Evolutionary conservation across 2,888 invertebrate species (phyloP), one percentile per base, ranked within the genome.

Genomic region (Pediacus dermestoides): DNA sequence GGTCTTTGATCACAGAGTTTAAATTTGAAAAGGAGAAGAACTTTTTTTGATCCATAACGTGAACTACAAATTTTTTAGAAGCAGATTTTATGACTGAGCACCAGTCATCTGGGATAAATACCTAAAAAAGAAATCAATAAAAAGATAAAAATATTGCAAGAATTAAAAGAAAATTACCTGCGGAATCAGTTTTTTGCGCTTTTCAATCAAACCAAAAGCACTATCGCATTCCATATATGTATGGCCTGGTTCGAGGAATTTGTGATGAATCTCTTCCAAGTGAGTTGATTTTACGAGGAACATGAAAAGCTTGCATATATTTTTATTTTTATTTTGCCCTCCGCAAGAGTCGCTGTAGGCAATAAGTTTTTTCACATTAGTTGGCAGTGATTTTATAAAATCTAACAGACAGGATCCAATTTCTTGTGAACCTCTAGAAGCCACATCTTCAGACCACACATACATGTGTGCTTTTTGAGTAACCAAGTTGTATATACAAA

Each of bases 251-350:
- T 45, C 43, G 9, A 48, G 37, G 39, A 52, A 47, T 33, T 38
- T 49, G 16, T 46, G 44, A 30, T 42, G 26, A 28, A 50, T 42
- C 32, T 38, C 32, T 37, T 31, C 30, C 13, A 52, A 13, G 16
- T 39, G 22, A 10, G 46, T 46, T 14, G 39, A 32, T 30, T 49
- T 30, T 7, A 50, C 45, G 4, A 51, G 4, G 36, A 36, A 53
- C 38, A 39, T 48, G 28, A 46, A 42, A 10, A 52, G 18, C 38
- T 53, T 53, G 28, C 41, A 33, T 27, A 47, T 51, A 31, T 49
- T 49, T 39, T 51, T 49, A 34, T 44, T 50, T 26, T 46, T 48
- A 32, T 52, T 52, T 37, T 53, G 49, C n/a, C 49, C 42, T n/a
- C 44, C 48, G 32, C 47, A 50, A 4, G 44, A 46, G 25, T 52